Evolutionary conservation across 2,888 invertebrate genomes (phyloP), one percentile per base, ranked within the genome.

Genomic region (Hoplodrina blanda): DNA sequence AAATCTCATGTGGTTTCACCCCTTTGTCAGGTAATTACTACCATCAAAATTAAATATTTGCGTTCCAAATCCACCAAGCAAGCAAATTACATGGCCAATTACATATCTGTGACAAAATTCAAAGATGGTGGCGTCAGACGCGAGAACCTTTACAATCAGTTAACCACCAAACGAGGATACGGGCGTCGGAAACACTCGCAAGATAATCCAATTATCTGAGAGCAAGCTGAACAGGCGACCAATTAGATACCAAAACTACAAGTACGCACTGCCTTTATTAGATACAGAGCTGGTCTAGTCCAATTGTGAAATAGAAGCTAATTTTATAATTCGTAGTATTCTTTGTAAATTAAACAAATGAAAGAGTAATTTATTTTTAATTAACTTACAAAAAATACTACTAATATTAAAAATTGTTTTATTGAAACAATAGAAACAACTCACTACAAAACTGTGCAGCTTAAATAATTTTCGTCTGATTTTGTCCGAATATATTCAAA

Each of bases 201-300:
- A 85, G 89, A 89, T 91, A 91, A 91, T 90, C 90, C 90, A 91
- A 91, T 91, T 91, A 91, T 85, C 82, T 83, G 81, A 67, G 84
- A 86, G 87, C 87, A 85, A 85, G 85, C 85, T 81, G 82, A 85
- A 87, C 88, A 86, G 82, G 81, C 85, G 80, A 85, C 88, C 89
- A 91, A 91, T 91, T 90, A 91, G 89, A 86, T 85, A 82, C 85
- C 84, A 85, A 88, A 89, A 89, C 84, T 87, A 86, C 85, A 78
- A 84, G 80, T 76, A 83, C 82, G 69, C 78, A 80, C 66, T 77
- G 80, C 76, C 70, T 83, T 83, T 78, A 76, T 81, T 78, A 81
- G 83, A 30, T 66, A 69, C 70, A 78, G 59, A 60, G 67, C 60
- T 69, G 65, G 72, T 64, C 62, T 78, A 63, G 67, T 54, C 54